Base-by-base conservation (phyloP, 2,797 vertebrate genomes). In the Neosalanx taihuensis region DNA sequence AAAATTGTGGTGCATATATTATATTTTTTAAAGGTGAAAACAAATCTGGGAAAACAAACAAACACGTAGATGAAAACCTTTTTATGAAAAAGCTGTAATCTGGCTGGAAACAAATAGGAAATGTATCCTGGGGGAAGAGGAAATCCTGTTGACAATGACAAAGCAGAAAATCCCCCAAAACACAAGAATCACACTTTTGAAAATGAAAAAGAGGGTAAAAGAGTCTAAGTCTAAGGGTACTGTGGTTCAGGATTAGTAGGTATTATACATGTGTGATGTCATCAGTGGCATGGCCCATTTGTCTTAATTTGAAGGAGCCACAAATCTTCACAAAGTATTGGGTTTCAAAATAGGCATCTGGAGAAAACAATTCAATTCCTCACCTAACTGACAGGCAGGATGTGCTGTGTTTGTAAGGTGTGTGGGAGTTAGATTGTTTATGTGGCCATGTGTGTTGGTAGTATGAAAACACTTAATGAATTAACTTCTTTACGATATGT, bases 111-210 rank as follows among this genome's bases (percentile, higher is more conserved):
- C 72, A 76, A 82, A 84, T 59, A 81, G 78, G 75, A 86, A 80
- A 73, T 79, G 71, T 82, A 57, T 67, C 85, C 76, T 67, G 69
- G 68, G 15, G 13, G 77, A 79, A 76, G 68, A 83, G 78, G 88
- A 92, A 90, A 90, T 92, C 89, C 89, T 88, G 87, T 79, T 74
- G 72, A 85, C 75, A 85, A 84, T 86, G 84, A 89, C 84, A 85
- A 79, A 83, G 82, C 69, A 81, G 80, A 85, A 82, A 86, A 83
- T 82, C 80, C 82, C 72, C 82, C 33, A 75, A 76, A 73, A 81
- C 75, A 83, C 51, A 81, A 80, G 72, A 84, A 78, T 80, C 76
- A 78, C 68, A 51, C 70, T 72, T 72, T 83, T 60, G 71, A 53
- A 83, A 83, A 80, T 83, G 59, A 75, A 78, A 85, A 74, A 71